Evolutionary conservation across 2,888 invertebrate genomes (phyloP), one percentile per base, ranked within the genome.

Genomic region (Pyrocoelia pectoralis): DNA sequence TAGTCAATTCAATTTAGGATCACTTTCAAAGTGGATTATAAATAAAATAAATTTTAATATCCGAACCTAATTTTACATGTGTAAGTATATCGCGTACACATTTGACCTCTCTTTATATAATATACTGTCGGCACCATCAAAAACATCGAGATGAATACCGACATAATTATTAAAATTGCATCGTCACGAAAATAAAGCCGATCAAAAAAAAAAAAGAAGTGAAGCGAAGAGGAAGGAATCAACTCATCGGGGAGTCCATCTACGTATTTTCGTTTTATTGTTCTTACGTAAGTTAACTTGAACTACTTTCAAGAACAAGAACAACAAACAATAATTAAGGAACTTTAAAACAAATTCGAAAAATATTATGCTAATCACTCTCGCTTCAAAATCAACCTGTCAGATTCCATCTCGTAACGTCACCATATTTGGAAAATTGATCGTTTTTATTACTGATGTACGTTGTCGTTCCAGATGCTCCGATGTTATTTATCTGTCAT

Each of bases 391-490:
- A n/a, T 59, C 56, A 51, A 61, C 51, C 54, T 50, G 54, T 56
- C 43, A 19, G 29, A n/a, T n/a, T n/a, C n/a, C n/a, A n/a, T n/a
- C n/a, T n/a, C 52, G 15, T 41, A 29, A 17, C 29, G 55, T 55
- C 38, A 41, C 61, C 61, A 28, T 61, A 61, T 61, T 61, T 50
- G 61, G 61, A 50, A 13, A 55, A 54, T 55, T 29, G 61, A 50
- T 19, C 38, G 55, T 55, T 61, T 61, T 61, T 55, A 50, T 54
- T 48, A 55, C 38, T n/a, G n/a, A n/a, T n/a, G n/a, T n/a, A n/a
- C 15, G 54, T 50, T 41, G 54, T 55, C 49, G 14, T 50, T 61
- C 50, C 61, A 61, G 54, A 61, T 61, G 61, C 17, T 41, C 24
- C 18, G 28, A 1, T 5, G 50, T 61, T 55, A 61, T 61, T 61